Evolutionary conservation across 2,888 invertebrate species (phyloP), one percentile per base, ranked within the genome.

Genomic region (Andrena minutula): DNA sequence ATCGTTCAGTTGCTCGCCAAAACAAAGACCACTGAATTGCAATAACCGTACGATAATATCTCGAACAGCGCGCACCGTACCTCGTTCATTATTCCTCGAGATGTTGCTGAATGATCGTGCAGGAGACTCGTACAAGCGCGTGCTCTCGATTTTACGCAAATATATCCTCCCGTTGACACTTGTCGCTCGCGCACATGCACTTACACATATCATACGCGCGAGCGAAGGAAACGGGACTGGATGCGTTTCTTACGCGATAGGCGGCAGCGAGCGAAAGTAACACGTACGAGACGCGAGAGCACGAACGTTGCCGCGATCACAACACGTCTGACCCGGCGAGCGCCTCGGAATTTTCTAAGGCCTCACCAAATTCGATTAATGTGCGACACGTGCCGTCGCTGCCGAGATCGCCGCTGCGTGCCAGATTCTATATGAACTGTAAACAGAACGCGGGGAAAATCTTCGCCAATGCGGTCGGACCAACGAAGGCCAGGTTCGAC

Each of bases 291-390:
- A 23, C 65, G 70, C 68, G 56, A 26, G 41, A 41, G 30, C 35
- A 53, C 53, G 65, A 61, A 28, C 51, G 66, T 66, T 51, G 28
- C 70, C 51, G 56, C 56, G 58, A 47, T 60, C 49, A 26, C 58
- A 41, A 63, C 53, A 41, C 69, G 58, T 69, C 53, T n/a, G 26
- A 41, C 74, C 68, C 56, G 63, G n/a, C 10, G 23, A 26, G 23
- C 68, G 77, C 75, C 71, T 69, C 73, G 73, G 65, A 86, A 85
- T 90, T 90, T 89, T 90, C 83, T 88, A 89, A 85, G 91, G 90
- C 89, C 89, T 91, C 91, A 87, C 75, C 74, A 86, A 90, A 90
- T 90, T 87, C 86, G 86, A 90, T 91, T 90, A 89, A 85, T 61
- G 65, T 68, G 73, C 73, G 79, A 75, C 70, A 63, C 76, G 82